phyloP scores from a whole-genome alignment of 2,888 invertebrate genomes.

The Trypoxylon attenuatum region DNA sequence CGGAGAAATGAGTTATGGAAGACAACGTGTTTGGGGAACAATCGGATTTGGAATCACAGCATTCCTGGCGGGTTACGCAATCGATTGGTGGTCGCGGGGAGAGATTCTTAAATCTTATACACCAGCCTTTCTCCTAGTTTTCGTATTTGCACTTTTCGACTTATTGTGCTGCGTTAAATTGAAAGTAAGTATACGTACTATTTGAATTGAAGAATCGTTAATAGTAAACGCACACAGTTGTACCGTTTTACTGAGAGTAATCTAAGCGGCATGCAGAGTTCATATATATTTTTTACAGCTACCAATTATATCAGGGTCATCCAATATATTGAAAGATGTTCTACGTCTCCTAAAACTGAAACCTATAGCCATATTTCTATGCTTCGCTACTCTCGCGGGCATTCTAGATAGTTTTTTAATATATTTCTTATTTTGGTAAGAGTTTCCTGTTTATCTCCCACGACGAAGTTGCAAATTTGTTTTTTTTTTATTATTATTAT shows the following conservation, averaged over 20 bases:
- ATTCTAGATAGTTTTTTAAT: slow-evolving; percentile 88
- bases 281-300: slow-evolving; percentile 75
- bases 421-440: slow-evolving; percentile 88
- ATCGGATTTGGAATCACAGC: slow-evolving; percentile 87
- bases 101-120: slow-evolving; percentile 80
- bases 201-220: neutral
- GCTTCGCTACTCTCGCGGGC: slow-evolving; percentile 85
- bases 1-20: slow-evolving; percentile 83
- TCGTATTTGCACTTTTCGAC: slow-evolving; percentile 81
- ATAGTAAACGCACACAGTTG: neutral
- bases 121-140: slow-evolving; percentile 83
- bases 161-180: slow-evolving; percentile 81
- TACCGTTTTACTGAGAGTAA: neutral
- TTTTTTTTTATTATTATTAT: too few species aligned
- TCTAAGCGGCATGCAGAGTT: too few species aligned
- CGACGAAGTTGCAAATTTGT: too few species aligned
- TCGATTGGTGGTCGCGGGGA: slow-evolving; percentile 80
- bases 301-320: slow-evolving; percentile 81
- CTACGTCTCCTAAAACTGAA: slow-evolving; percentile 79
- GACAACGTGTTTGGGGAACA: slow-evolving; percentile 89
- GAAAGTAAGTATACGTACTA: slow-evolving; percentile 75
- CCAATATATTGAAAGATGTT: slow-evolving; percentile 82
- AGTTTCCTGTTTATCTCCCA: too few species aligned
- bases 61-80: slow-evolving; percentile 81
- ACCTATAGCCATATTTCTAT: slow-evolving; percentile 81